Evolutionary conservation across 2,888 invertebrate species (phyloP).

Genomic region (Sepiola atlantica): DNA sequence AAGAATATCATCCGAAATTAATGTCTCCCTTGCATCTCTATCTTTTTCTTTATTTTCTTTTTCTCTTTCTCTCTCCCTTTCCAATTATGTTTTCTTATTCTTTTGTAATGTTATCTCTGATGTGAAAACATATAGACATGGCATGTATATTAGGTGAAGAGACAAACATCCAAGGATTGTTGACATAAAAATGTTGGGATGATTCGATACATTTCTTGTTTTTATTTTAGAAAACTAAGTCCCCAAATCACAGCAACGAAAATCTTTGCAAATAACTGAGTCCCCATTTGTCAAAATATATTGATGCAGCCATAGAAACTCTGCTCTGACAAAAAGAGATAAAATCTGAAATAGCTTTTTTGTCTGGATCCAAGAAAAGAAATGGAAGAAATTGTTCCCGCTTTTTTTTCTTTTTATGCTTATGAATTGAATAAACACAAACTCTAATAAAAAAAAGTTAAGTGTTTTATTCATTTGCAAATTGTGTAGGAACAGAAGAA

Average conservation of each 20-base stretch:
- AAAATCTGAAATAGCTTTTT: not conserved
- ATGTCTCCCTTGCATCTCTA: no score
- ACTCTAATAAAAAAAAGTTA: not conserved
- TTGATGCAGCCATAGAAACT: not conserved
- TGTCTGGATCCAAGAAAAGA: not conserved
- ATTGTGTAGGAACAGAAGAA: not conserved
- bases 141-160: not conserved
- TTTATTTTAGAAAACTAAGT: not conserved
- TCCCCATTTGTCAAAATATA: not conserved
- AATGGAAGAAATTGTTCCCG: not conserved
- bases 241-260: not conserved
- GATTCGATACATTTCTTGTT: not conserved
- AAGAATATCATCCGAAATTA: no score
- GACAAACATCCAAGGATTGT: slow-evolving; percentile 6
- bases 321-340: not conserved
- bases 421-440: not conserved
- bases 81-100: no score
- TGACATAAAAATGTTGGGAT: not conserved
- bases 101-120: no score
- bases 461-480: not conserved
- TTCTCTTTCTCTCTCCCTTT: no score
- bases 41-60: no score
- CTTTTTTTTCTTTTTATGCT: not conserved
- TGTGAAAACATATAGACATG: no score
- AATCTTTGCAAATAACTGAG: not conserved